These are phyloP conservation scores for Trichoplusia ni DNA, from an alignment of 1,140 invertebrate species.

Conservation along the genomic window DNA sequence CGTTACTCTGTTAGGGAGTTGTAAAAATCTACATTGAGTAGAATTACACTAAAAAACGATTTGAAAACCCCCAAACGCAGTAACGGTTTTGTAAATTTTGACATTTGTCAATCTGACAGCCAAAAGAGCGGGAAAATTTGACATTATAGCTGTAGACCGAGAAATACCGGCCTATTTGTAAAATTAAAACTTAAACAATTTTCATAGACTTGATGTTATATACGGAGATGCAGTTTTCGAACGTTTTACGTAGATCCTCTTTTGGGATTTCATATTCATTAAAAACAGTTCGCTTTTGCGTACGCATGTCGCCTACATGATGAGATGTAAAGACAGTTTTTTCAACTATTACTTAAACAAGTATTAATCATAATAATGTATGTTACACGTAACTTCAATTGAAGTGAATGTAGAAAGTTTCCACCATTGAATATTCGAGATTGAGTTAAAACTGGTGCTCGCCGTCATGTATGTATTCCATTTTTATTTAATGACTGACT, in stretches of 20 bases:
- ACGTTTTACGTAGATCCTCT: conserved; percentile 24
- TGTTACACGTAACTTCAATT: too few relatives aligned
- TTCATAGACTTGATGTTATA: neutral
- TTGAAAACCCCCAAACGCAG: neutral
- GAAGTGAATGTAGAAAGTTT: conserved; percentile 9
- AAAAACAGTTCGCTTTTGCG: conserved; percentile 14
- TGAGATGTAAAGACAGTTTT: neutral
- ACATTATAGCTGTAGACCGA: neutral
- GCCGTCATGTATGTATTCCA: conserved; percentile 8
- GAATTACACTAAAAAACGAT: neutral
- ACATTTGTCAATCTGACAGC: conserved; percentile 8
- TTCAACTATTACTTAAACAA: too few relatives aligned
- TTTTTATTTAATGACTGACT: conserved; percentile 25
- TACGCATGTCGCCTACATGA: neutral
- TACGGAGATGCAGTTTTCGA: conserved; percentile 14
- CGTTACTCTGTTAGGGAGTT: neutral
- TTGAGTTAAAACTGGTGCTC: conserved; percentile 17
- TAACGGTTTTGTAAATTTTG: neutral
- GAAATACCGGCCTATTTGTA: conserved; percentile 4
- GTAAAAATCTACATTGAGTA: neutral
- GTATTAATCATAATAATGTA: too few relatives aligned
- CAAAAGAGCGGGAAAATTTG: neutral
- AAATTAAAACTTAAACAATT: neutral
- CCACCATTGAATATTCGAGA: conserved; percentile 8
- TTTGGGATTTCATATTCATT: conserved; percentile 20